phyloP scores from a whole-genome alignment of 2,113 vertebrate genomes.

The Glaucidium brasilianum region DNA sequence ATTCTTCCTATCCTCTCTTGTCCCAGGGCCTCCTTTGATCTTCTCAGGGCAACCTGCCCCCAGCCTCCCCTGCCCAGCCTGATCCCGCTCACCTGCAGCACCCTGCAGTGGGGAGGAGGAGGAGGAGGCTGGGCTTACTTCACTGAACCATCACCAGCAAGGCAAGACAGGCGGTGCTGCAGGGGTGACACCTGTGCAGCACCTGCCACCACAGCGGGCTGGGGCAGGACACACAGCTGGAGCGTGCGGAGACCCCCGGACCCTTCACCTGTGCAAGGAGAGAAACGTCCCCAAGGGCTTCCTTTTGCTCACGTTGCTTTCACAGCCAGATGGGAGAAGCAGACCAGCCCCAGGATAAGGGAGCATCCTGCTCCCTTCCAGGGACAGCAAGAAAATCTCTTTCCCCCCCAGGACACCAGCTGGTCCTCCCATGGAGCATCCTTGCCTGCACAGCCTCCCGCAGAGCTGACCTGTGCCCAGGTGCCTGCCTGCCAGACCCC shows the following conservation, averaged over 20 bases:
- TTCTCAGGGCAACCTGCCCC: neutral
- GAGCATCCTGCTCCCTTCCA: neutral
- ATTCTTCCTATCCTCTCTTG: neutral
- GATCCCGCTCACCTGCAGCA: neutral
- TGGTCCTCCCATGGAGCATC: neutral
- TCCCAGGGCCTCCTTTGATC: neutral
- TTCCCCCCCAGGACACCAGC: neutral
- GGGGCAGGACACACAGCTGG: neutral
- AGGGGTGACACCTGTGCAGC: neutral
- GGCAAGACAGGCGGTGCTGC: neutral
- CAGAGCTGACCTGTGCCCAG: neutral
- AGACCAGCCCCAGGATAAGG: neutral
- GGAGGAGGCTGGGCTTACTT: neutral
- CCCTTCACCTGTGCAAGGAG: neutral
- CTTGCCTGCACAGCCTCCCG: neutral
- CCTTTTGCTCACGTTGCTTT: accelerated
- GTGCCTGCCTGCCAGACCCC: neutral
- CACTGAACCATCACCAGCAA: neutral
- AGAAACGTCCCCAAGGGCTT: neutral
- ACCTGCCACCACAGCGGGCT: accelerated
- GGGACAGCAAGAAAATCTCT: neutral
- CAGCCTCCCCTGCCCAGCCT: neutral
- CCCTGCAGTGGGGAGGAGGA: slow-evolving; percentile 27
- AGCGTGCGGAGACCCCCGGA: accelerated
- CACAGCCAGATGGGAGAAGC: neutral